A percentile compares a stretch with the other conserved stretches of the same genome.
Evolutionary conservation across 37 sponge, comb jelly and placozoan species (phyloP).

Genomic region (Eunapius fragilis): DNA sequence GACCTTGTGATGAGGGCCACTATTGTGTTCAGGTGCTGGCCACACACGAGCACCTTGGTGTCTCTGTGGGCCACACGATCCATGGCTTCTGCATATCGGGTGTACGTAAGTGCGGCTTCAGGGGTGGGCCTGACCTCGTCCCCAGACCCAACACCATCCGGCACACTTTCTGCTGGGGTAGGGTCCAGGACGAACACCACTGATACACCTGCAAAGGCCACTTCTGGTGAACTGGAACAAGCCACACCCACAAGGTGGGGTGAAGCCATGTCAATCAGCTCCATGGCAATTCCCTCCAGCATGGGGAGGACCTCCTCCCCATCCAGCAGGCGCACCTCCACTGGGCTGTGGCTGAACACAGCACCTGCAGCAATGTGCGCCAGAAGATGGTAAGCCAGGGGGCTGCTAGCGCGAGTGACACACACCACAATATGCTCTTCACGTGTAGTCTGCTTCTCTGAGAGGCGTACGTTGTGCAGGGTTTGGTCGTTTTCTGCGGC

Average conservation of each 20-base stretch:
- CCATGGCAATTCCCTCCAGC: slow-evolving; percentile 68
- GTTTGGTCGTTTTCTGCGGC: slow-evolving; percentile 44
- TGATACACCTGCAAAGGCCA: slow-evolving; percentile 51
- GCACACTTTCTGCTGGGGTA: too few relatives aligned
- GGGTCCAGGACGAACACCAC: slow-evolving; percentile 54
- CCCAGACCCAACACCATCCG: background rate
- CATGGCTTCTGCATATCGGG: slow-evolving; percentile 53
- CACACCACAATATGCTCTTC: slow-evolving; percentile 34
- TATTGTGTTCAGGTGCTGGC: slow-evolving; percentile 44
- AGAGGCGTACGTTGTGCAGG: background rate
- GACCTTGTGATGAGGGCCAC: slow-evolving; percentile 47
- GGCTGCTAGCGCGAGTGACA: slow-evolving; percentile 57
- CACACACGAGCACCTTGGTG: slow-evolving; percentile 47
- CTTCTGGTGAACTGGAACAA: slow-evolving; percentile 5
- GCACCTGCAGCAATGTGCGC: background rate
- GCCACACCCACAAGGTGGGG: slow-evolving; percentile 37
- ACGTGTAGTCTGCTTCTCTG: background rate
- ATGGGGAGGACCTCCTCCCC: background rate
- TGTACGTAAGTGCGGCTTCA: slow-evolving; percentile 22
- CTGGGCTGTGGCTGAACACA: background rate
- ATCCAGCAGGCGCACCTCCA: slow-evolving; percentile 64
- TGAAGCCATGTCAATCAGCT: slow-evolving; percentile 68
- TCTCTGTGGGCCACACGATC: slow-evolving; percentile 49
- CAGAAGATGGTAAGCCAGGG: slow-evolving; percentile 62
- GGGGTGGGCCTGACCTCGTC: background rate